phyloP scores from a whole-genome alignment of 2,888 invertebrate genomes.

The Morpho deidamia region DNA sequence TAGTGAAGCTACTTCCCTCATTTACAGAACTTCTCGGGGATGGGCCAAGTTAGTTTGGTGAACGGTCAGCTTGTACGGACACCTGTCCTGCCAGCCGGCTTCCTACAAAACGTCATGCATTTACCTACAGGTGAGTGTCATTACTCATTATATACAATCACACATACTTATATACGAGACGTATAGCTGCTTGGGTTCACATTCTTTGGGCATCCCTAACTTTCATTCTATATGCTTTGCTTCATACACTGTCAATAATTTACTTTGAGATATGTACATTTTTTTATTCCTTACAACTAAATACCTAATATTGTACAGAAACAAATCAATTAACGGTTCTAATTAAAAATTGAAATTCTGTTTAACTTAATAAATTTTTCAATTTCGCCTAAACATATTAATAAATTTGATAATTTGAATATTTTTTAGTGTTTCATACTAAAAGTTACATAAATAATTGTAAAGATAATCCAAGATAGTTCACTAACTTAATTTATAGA shows the following conservation, averaged over 20 bases:
- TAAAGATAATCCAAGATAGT: too few relatives aligned
- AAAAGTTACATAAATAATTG: too few relatives aligned
- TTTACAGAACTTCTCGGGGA: slow-evolving; percentile 69
- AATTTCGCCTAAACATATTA: too few relatives aligned
- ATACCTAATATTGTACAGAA: too few relatives aligned
- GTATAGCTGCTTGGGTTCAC: slow-evolving; percentile 22
- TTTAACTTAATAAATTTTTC: too few relatives aligned
- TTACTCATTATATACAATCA: background rate
- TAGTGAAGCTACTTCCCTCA: background rate
- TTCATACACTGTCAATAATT: slow-evolving; percentile 23
- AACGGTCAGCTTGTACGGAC: slow-evolving; percentile 88
- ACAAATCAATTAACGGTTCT: background rate
- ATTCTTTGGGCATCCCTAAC: slow-evolving; percentile 47
- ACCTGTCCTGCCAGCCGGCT: slow-evolving; percentile 82
- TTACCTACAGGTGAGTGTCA: slow-evolving; percentile 69
- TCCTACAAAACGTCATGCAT: slow-evolving; percentile 87
- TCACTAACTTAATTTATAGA: too few relatives aligned
- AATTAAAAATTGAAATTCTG: too few relatives aligned
- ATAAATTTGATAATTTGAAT: too few relatives aligned
- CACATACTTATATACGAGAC: background rate
- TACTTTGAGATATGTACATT: background rate
- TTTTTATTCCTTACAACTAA: too few relatives aligned
- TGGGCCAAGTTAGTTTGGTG: slow-evolving; percentile 72
- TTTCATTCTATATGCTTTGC: slow-evolving; percentile 48
- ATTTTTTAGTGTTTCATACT: too few relatives aligned